Evolutionary conservation across 1,140 invertebrate genomes (phyloP).

Genomic region (Temnothorax longispinosus): DNA sequence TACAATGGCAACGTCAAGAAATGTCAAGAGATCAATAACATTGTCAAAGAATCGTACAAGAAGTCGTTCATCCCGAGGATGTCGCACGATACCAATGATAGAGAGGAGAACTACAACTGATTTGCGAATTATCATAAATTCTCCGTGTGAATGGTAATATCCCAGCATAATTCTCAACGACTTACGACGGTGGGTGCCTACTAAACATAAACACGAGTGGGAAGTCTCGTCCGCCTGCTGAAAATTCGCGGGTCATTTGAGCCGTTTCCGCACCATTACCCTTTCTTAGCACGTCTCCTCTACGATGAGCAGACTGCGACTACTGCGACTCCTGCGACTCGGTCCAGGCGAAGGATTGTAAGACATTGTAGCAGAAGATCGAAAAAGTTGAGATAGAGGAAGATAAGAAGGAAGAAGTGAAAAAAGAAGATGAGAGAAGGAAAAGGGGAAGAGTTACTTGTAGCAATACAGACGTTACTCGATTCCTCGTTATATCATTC

Average conservation of each 20-base stretch:
- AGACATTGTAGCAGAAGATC: slow-evolving; percentile 36
- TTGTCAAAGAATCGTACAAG: neutral
- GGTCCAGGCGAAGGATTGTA: slow-evolving; percentile 29
- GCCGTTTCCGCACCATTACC: slow-evolving; percentile 85
- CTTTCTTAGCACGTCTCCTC: slow-evolving; percentile 78
- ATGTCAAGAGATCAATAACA: neutral
- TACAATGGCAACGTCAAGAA: neutral
- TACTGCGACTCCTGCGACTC: slow-evolving; percentile 36
- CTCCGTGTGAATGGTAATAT: slow-evolving; percentile 75
- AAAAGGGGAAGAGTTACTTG: neutral
- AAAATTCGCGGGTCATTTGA: slow-evolving; percentile 86
- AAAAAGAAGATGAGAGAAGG: neutral
- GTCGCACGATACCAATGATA: neutral
- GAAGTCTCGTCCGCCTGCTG: slow-evolving; percentile 71
- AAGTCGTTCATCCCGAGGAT: neutral
- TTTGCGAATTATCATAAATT: slow-evolving; percentile 80
- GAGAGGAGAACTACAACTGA: neutral
- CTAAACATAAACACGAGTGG: slow-evolving; percentile 83
- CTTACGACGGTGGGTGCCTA: slow-evolving; percentile 77
- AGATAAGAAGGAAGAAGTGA: slow-evolving; percentile 40
- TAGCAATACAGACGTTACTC: slow-evolving; percentile 63
- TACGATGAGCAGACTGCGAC: slow-evolving; percentile 35
- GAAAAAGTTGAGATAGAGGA: slow-evolving; percentile 63
- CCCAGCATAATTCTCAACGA: slow-evolving; percentile 75
- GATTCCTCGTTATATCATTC: slow-evolving; percentile 71